Conservation (phyloP, 92 coral and sea anemone genomes). For the Meandrina meandrites region DNA sequence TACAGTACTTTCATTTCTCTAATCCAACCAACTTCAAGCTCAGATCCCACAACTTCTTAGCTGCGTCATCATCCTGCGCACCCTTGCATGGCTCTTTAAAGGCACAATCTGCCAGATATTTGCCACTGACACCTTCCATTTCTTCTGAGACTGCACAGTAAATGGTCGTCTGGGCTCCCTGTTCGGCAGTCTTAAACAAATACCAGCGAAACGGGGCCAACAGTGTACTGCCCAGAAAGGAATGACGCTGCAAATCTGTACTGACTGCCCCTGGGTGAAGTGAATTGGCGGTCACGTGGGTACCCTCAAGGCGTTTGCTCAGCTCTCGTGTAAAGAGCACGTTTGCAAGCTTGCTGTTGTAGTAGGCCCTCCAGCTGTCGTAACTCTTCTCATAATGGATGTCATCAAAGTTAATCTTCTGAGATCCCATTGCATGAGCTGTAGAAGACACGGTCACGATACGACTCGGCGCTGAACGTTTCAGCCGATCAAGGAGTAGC, state of each 20-base stretch:
- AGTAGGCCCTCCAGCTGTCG: conserved; percentile 56
- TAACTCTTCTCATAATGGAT: conserved; percentile 68
- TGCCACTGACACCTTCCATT: conserved; percentile 81
- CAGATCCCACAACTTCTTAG: conserved; percentile 84
- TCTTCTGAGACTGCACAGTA: conserved; percentile 86
- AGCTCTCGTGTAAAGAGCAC: conserved; percentile 84
- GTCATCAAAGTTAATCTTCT: conserved; percentile 65
- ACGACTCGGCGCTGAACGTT: conserved; percentile 75
- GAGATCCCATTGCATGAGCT: conserved; percentile 46
- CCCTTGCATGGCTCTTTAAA: conserved; percentile 39
- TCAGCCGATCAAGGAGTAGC: conserved; percentile 72
- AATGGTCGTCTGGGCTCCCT: conserved; percentile 84
- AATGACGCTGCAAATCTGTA: conserved; percentile 63
- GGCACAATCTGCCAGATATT: conserved; percentile 78
- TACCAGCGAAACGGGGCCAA: conserved; percentile 56
- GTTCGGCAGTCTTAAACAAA: conserved; percentile 56
- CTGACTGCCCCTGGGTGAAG: conserved; percentile 79
- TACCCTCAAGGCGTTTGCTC: conserved; percentile 77
- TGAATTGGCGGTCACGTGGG: conserved; percentile 73
- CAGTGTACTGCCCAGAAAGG: conserved; percentile 30
- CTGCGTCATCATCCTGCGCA: conserved; percentile 77
- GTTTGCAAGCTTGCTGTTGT: conserved; percentile 86
- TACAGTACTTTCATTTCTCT: background rate
- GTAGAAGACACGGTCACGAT: conserved; percentile 70
- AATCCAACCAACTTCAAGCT: conserved; percentile 63